Conservation (phyloP, 2,113 vertebrate species). For the Pica pica region DNA sequence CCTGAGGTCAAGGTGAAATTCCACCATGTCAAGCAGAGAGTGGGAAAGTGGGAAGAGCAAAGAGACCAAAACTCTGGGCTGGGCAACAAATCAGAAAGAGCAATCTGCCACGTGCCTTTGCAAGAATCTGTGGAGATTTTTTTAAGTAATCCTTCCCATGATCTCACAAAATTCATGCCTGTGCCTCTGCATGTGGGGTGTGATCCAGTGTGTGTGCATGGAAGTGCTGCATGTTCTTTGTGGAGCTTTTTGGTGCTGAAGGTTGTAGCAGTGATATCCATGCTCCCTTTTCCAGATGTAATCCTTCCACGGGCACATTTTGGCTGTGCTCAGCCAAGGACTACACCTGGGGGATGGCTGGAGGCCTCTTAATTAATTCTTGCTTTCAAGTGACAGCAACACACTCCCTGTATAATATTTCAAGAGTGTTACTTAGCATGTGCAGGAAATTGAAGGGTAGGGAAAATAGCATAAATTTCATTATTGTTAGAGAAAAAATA, state of each 20-base stretch:
- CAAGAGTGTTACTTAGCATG: neutral
- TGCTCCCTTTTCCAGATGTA: neutral
- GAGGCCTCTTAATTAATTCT: neutral
- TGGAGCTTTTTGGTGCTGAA: neutral
- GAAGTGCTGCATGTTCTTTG: neutral
- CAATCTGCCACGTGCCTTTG: fast-evolving
- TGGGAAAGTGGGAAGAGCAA: neutral
- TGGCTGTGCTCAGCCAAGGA: neutral
- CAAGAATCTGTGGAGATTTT: fast-evolving
- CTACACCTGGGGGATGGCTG: neutral
- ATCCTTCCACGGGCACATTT: neutral
- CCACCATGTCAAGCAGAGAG: neutral
- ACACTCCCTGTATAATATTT: neutral
- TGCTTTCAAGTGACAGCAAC: neutral
- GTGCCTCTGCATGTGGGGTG: neutral
- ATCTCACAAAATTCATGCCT: neutral
- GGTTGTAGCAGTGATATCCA: neutral
- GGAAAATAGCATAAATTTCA: neutral
- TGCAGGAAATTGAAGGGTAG: neutral
- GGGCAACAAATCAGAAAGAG: neutral
- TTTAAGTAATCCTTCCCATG: neutral
- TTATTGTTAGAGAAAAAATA: neutral
- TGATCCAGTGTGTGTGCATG: neutral
- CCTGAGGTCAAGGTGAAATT: neutral
- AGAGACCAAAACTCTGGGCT: neutral